phyloP scores from a whole-genome alignment of 2,797 vertebrate genomes.

The Florisuga fusca region DNA sequence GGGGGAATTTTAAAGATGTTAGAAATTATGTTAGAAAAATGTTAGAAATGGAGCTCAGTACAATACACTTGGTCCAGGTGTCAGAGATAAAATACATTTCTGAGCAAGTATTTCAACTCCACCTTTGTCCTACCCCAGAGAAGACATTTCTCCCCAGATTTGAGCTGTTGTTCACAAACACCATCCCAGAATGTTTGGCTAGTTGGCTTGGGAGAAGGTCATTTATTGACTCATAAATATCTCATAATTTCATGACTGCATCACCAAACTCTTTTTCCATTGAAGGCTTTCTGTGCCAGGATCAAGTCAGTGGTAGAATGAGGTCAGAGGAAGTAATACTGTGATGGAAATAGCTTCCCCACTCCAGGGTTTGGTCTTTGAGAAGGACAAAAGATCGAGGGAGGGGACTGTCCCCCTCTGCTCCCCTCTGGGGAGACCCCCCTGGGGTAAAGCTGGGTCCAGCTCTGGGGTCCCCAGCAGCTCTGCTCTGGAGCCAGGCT shows the following conservation, averaged over 20 bases:
- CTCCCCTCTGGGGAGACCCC: too few relatives aligned
- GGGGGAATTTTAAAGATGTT: too few relatives aligned
- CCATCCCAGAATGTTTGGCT: not conserved
- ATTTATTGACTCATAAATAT: not conserved
- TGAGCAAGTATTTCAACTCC: not conserved
- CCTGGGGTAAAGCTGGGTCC: too few relatives aligned
- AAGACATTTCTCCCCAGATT: not conserved
- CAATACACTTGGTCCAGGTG: too few relatives aligned
- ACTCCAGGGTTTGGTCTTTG: not conserved
- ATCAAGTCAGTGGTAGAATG: not conserved
- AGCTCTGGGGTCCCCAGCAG: too few relatives aligned
- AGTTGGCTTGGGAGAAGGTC: not conserved
- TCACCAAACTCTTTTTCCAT: fast-evolving
- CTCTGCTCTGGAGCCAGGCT: too few relatives aligned
- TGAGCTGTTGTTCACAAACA: not conserved
- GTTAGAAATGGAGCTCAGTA: not conserved
- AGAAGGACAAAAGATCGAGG: not conserved
- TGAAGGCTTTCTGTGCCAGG: not conserved
- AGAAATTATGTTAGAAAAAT: too few relatives aligned
- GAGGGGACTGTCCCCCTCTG: too few relatives aligned
- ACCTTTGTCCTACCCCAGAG: not conserved
- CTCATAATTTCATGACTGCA: not conserved
- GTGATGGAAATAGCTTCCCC: not conserved
- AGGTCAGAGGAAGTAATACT: not conserved
- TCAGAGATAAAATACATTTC: fast-evolving